Conservation (phyloP, 2,888 invertebrate genomes). For the Hirudinaria manillensis region DNA sequence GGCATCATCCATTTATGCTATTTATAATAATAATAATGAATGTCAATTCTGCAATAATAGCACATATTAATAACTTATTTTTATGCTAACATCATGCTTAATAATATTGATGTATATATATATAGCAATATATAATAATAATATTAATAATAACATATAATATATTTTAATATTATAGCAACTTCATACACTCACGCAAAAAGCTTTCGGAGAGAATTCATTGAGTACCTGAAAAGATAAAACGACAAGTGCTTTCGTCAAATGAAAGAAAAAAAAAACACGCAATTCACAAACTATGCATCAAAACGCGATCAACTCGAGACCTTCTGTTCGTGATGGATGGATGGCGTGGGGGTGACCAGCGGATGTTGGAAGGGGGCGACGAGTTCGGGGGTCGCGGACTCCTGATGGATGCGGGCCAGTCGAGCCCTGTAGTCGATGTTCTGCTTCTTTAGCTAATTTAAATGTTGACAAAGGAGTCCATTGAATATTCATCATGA, state of each 20-base stretch:
- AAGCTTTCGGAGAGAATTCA: too few species aligned
- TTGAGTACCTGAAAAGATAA: too few species aligned
- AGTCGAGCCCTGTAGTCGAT: slow-evolving; percentile 62
- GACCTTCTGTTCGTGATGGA: background rate
- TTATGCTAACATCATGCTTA: too few species aligned
- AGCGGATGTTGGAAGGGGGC: slow-evolving; percentile 13
- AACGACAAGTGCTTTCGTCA: background rate
- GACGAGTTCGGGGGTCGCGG: slow-evolving; percentile 33
- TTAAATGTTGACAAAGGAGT: background rate
- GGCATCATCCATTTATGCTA: too few species aligned
- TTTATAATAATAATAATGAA: too few species aligned
- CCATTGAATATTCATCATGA: background rate
- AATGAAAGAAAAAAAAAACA: background rate
- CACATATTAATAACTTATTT: too few species aligned
- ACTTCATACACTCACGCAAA: too few species aligned
- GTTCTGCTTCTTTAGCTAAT: slow-evolving; percentile 62
- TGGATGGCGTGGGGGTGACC: slow-evolving; percentile 21
- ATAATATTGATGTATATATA: too few species aligned
- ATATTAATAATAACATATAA: too few species aligned
- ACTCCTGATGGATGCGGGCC: slow-evolving; percentile 48
- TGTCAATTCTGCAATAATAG: too few species aligned
- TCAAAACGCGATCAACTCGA: background rate
- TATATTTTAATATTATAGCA: too few species aligned
- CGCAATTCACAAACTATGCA: background rate
- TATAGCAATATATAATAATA: too few species aligned